phyloP scores from a whole-genome alignment of 2,113 vertebrate species.

The Struthidea cinerea region DNA sequence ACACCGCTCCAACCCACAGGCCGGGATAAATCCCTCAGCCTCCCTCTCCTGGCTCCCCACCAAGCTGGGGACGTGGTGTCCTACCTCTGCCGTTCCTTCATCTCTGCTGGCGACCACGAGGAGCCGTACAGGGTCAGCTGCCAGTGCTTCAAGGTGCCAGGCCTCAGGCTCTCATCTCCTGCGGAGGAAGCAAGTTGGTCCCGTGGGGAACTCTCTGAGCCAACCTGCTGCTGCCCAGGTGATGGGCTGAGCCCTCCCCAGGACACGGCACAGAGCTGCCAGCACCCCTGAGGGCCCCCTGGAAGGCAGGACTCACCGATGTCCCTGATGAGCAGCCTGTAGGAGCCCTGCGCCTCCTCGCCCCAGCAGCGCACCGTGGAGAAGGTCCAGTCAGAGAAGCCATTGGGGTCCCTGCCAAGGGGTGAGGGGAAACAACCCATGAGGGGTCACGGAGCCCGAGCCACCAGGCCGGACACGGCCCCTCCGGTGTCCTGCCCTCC shows the following conservation, averaged over 20 bases:
- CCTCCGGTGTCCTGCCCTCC: not conserved
- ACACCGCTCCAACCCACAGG: rapidly evolving
- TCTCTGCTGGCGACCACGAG: slow-evolving; percentile 80
- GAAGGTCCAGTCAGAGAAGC: slow-evolving; percentile 93
- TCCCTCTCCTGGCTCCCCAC: not conserved
- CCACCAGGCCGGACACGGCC: rapidly evolving
- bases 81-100: slow-evolving; percentile 83
- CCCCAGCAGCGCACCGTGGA: slow-evolving; percentile 97
- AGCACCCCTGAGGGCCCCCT: rapidly evolving
- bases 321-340: slow-evolving; percentile 83
- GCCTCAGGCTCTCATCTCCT: slow-evolving; percentile 61
- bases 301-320: slow-evolving; percentile 70
- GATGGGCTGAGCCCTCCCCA: not conserved
- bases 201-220: not conserved
- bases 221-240: rapidly evolving
- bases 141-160: slow-evolving; percentile 80
- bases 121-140: slow-evolving; percentile 92
- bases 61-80: rapidly evolving
- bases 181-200: not conserved
- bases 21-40: not conserved
- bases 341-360: slow-evolving; percentile 82
- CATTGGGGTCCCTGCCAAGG: slow-evolving; percentile 75
- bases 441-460: not conserved
- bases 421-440: not conserved
- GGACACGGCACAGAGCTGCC: rapidly evolving